Percentiles rank a stretch among this genome's conserved stretches.
Evolutionary conservation across 2,888 invertebrate species (phyloP).

Genomic region (Eledona agricola): DNA sequence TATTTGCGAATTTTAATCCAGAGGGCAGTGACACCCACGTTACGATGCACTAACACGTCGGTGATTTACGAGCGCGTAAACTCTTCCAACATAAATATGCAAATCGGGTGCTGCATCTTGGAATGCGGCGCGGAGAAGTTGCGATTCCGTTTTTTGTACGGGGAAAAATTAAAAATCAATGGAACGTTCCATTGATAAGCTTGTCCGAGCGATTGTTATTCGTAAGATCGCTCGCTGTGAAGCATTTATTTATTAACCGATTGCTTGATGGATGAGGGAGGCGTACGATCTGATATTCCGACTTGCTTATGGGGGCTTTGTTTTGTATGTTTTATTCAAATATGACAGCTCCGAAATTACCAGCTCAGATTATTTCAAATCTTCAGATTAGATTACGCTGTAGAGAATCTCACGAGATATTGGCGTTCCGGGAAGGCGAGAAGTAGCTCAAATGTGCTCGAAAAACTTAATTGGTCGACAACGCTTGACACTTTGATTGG

Average conservation of each 20-base stretch:
- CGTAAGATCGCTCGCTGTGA: conserved; percentile 18
- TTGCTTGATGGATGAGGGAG: conserved; percentile 30
- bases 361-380: no score
- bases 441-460: no score
- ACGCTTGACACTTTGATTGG: no score
- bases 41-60: conserved; percentile 11
- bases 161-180: conserved; percentile 21
- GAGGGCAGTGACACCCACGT: conserved; percentile 19
- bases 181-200: conserved; percentile 26
- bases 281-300: conserved; percentile 31
- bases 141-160: background rate
- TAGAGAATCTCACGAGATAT: no score
- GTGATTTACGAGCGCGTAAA: conserved; percentile 12
- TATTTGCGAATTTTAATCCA: conserved; percentile 20
- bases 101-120: conserved; percentile 22
- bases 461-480: no score
- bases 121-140: conserved; percentile 3
- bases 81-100: conserved; percentile 23
- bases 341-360: conserved; percentile 29
- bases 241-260: conserved; percentile 31
- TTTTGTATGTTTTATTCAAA: conserved; percentile 26
- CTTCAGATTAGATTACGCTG: no score
- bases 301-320: conserved; percentile 29
- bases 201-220: conserved; percentile 19
- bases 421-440: no score